Conservation (phyloP, 1,140 invertebrate genomes). For the Papilio helenus region DNA sequence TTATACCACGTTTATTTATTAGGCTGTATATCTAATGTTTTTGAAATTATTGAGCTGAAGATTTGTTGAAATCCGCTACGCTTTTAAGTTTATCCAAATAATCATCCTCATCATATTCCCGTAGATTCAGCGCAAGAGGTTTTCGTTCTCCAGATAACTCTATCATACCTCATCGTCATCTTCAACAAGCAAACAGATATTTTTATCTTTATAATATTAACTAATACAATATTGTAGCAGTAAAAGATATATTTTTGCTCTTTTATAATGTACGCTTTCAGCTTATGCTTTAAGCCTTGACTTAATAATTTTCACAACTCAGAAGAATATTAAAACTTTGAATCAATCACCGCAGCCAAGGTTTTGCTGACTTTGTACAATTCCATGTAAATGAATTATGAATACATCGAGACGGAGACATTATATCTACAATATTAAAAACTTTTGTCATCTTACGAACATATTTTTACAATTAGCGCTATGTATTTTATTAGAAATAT, state of each 20-base stretch:
- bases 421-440: background rate
- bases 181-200: background rate
- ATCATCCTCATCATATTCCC: too few relatives aligned
- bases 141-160: too few relatives aligned
- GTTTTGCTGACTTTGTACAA: conserved; percentile 10
- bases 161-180: too few relatives aligned
- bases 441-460: background rate
- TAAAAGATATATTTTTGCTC: background rate
- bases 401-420: background rate
- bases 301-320: conserved; percentile 22
- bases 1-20: too few relatives aligned
- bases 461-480: background rate
- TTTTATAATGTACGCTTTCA: background rate
- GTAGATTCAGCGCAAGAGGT: too few relatives aligned
- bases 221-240: too few relatives aligned
- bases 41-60: background rate
- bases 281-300: conserved; percentile 11
- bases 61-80: background rate
- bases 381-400: conserved; percentile 17
- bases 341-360: background rate
- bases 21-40: too few relatives aligned
- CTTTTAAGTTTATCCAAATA: too few relatives aligned
- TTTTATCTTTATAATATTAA: background rate
- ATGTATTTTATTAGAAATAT: background rate
- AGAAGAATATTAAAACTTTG: conserved; percentile 19